phyloP scores from a whole-genome alignment of 2,888 invertebrate species.

The Drosophila suboccidentalis region DNA sequence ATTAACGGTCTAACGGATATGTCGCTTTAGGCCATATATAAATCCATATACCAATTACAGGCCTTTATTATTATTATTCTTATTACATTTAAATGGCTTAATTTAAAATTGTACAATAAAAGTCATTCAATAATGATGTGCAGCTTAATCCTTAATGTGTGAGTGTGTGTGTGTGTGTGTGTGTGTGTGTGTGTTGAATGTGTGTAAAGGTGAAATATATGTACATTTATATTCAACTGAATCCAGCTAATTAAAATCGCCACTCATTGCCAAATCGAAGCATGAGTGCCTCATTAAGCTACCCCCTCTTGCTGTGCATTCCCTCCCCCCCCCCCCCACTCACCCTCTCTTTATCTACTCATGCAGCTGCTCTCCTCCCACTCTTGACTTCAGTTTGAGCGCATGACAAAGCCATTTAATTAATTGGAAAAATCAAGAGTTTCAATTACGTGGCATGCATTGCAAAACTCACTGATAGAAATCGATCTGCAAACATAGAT shows the following conservation, averaged over 20 bases:
- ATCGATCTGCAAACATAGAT: constrained; percentile 33
- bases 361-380: neutral
- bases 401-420: constrained; percentile 65
- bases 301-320: neutral
- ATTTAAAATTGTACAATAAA: constrained; percentile 20
- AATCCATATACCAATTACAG: neutral
- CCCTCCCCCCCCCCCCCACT: neutral
- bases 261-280: constrained; percentile 33
- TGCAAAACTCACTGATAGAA: constrained; percentile 55
- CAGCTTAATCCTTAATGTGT: neutral
- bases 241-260: constrained; percentile 61
- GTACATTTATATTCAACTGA: constrained; percentile 18
- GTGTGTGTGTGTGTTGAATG: constrained; percentile 1
- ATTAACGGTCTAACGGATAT: constrained; percentile 37
- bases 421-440: constrained; percentile 71
- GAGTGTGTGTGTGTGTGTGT: neutral
- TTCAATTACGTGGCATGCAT: constrained; percentile 68
- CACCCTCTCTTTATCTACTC: no score
- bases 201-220: constrained; percentile 12
- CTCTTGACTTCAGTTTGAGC: constrained; percentile 21
- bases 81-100: constrained; percentile 35
- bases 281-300: constrained; percentile 28
- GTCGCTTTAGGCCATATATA: constrained; percentile 13
- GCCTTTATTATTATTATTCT: constrained; percentile 10
- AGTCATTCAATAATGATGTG: constrained; percentile 19